Evolutionary conservation across 1,140 invertebrate species (phyloP).

Genomic region (Bursaphelenchus mucronatus): DNA sequence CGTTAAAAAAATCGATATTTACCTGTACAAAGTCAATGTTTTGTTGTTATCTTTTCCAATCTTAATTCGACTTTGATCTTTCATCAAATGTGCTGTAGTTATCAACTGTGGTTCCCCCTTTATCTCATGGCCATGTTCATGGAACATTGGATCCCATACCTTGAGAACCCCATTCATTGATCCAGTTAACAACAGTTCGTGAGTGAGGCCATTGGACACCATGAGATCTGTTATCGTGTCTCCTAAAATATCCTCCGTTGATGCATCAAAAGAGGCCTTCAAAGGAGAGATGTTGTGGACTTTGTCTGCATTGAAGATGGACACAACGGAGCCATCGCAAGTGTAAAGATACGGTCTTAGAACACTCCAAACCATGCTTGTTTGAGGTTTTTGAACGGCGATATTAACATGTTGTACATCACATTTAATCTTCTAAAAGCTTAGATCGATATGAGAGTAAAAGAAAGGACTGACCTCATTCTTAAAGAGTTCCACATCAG

Average conservation of each 20-base stretch:
- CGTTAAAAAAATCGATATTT: constrained; percentile 25
- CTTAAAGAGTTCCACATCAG: constrained; percentile 45
- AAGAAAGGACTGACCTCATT: constrained; percentile 28
- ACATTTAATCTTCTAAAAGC: constrained; percentile 33
- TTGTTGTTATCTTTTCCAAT: constrained; percentile 23
- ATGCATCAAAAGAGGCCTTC: constrained; percentile 1
- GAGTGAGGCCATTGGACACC: constrained; percentile 49
- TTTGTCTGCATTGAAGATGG: constrained; percentile 26
- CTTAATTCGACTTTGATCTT: constrained; percentile 39
- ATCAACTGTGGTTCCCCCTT: constrained; percentile 26
- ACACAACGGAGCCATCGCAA: constrained; percentile 38
- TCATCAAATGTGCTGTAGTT: constrained; percentile 49
- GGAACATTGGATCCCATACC: constrained; percentile 53
- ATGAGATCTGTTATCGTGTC: constrained; percentile 49
- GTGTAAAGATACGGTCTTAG: constrained; percentile 48
- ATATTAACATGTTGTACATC: constrained; percentile 33
- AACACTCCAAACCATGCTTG: constrained; percentile 41
- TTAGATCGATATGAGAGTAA: constrained; percentile 21
- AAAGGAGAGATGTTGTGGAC: constrained; percentile 20
- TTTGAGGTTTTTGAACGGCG: constrained; percentile 30
- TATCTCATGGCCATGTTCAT: constrained; percentile 39
- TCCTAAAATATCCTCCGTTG: constrained; percentile 27
- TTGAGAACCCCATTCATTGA: constrained; percentile 46
- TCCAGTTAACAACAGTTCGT: constrained; percentile 51
- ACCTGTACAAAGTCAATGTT: constrained; percentile 46